Evolutionary conservation across 2,797 vertebrate genomes (phyloP), one percentile per base, ranked within the genome.

Genomic region (Hirundo rustica): DNA sequence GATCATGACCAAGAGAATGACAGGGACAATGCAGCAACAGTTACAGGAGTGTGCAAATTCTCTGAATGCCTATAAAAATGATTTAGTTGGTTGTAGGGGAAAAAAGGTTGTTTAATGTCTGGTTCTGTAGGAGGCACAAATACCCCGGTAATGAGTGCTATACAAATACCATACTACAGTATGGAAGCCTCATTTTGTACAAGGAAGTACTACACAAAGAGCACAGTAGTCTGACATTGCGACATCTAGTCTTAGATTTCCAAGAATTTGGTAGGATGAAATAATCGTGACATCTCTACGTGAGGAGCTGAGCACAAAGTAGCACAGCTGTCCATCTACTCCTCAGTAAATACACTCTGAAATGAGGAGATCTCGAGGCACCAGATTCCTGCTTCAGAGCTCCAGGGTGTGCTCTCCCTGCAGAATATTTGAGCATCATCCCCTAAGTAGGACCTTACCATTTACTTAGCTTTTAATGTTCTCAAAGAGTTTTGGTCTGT

Each of bases 1-100:
- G 64, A 79, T 88, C 54, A 61, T 71, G 93, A 76, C 96, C 93
- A 94, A 79, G 57, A 92, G 85, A 95, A 88, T 87, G 91, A 85
- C 38, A 67, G 67, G 88, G 53, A 79, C 74, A 92, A 76, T 0
- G 54, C 50, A 21, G 61, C 61, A 82, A 92, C 93, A 95, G 92
- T 96, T 94, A 88, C 57, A 87, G 83, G 60, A 95, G 60, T 23
- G 32, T 50, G 57, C 36, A 74, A 71, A 57, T 83, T 95, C 53
- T 90, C 60, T 87, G 74, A 93, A 82, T 84, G 76, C 44, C 77
- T 88, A 67, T 84, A 82, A 96, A 95, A 94, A 87, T 51, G 0
- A 72, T 88, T 94, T 79, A 61, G 48, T 71, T 85, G n/a, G 60
- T 53, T 74, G 53, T 45, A 66, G 38, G 55, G 18, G 0, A 48